Evolutionary conservation across 2,113 vertebrate genomes (phyloP).

Genomic region (Ifrita kowaldi): DNA sequence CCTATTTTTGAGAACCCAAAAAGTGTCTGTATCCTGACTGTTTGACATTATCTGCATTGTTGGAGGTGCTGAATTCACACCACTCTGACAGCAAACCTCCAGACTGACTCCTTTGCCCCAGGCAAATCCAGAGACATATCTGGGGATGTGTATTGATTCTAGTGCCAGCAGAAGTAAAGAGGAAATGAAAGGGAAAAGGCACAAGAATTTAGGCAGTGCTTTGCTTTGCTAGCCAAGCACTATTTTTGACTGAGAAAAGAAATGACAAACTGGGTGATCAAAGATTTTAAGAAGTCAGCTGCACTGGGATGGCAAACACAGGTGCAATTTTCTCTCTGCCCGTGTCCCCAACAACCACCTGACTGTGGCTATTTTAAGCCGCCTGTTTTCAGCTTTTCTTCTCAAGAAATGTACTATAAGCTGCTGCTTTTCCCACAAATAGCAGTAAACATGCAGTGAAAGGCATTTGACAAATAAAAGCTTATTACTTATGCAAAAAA

Average conservation of each 20-base stretch:
- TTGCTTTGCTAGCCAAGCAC: not conserved
- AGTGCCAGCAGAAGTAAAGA: not conserved
- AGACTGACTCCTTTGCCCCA: not conserved
- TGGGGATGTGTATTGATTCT: not conserved
- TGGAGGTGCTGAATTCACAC: conserved; percentile 24
- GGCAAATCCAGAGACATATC: not conserved
- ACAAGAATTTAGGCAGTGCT: not conserved
- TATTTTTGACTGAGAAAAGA: not conserved
- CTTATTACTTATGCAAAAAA: not conserved
- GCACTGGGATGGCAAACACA: not conserved
- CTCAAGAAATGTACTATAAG: not conserved
- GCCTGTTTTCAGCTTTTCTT: not conserved
- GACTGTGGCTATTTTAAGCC: not conserved
- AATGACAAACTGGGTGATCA: not conserved
- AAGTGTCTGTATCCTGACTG: not conserved
- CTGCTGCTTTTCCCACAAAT: not conserved
- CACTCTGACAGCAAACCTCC: conserved; percentile 7
- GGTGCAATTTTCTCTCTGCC: not conserved
- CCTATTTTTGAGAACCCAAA: not conserved
- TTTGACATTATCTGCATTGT: not conserved
- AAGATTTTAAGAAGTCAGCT: not conserved
- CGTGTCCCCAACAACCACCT: not conserved
- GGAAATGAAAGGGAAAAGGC: not conserved
- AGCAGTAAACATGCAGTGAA: not conserved
- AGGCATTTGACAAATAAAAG: not conserved